Conservation (phyloP, 2,113 vertebrate species). For the Oreochromis aureus region DNA sequence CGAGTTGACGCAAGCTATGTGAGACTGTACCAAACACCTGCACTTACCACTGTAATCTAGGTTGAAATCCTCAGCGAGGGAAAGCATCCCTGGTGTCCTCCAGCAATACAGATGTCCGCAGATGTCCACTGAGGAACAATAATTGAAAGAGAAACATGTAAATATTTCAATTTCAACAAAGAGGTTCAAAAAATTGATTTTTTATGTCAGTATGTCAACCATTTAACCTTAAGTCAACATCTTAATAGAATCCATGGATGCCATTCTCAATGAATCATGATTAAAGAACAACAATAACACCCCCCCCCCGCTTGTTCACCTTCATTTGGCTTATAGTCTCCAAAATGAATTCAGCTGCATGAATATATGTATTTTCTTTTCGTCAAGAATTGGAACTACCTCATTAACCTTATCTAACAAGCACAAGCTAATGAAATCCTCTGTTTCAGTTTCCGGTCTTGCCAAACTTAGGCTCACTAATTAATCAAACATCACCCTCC, state of each 20-base stretch:
- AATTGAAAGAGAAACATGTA: neutral
- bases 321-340: slow-evolving; percentile 12
- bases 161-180: neutral
- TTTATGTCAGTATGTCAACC: neutral
- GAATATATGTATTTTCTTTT: neutral
- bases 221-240: neutral
- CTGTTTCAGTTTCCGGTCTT: slow-evolving; percentile 39
- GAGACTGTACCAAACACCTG: slow-evolving; percentile 13
- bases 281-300: neutral
- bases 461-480: slow-evolving; percentile 62
- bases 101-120: slow-evolving; percentile 19
- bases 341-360: slow-evolving; percentile 30
- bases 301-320: neutral
- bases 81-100: slow-evolving; percentile 59
- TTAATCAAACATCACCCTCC: slow-evolving; percentile 56
- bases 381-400: slow-evolving; percentile 32
- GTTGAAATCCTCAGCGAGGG: slow-evolving; percentile 38
- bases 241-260: neutral
- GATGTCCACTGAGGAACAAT: slow-evolving; percentile 28
- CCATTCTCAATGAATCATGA: neutral
- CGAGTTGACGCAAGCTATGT: neutral
- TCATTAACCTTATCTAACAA: slow-evolving; percentile 65
- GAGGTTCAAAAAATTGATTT: neutral
- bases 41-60: slow-evolving; percentile 63
- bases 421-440: slow-evolving; percentile 57